phyloP scores from a whole-genome alignment of 2,113 vertebrate species.

The Heterotis niloticus region DNA sequence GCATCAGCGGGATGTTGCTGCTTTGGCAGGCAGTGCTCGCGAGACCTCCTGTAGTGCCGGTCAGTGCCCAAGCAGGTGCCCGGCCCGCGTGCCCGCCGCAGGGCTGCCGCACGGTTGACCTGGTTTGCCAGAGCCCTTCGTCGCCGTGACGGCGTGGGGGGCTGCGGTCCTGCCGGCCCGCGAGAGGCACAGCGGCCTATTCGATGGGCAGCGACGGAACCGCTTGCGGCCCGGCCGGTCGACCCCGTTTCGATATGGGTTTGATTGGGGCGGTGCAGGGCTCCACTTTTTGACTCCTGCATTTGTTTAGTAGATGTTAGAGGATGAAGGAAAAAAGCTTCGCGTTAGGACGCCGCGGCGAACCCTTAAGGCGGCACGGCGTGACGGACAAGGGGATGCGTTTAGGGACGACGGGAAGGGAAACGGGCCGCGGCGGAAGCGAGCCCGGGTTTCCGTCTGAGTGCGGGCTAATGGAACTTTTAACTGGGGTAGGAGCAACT shows the following conservation, averaged over 20 bases:
- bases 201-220: background rate
- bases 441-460: conserved; percentile 31
- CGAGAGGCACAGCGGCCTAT: background rate
- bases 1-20: background rate
- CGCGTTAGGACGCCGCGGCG: background rate
- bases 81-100: too few relatives aligned
- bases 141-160: too few relatives aligned
- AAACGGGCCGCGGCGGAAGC: too few relatives aligned
- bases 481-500: conserved; percentile 56
- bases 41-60: too few relatives aligned
- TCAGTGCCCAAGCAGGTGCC: too few relatives aligned
- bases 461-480: conserved; percentile 50
- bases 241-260: background rate
- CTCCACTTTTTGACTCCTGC: background rate
- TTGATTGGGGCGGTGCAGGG: background rate
- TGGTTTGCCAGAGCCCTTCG: too few relatives aligned
- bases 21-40: conserved; percentile 1
- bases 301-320: background rate
- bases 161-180: background rate
- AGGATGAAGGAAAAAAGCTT: background rate
- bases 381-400: background rate
- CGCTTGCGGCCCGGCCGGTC: too few relatives aligned
- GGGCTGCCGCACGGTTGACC: background rate
- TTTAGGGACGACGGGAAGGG: too few relatives aligned
- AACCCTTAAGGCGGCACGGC: background rate